Percentiles rank a stretch among this genome's conserved stretches.
Evolutionary conservation across 2,113 vertebrate genomes (phyloP).

Genomic region (Amazona vittata): DNA sequence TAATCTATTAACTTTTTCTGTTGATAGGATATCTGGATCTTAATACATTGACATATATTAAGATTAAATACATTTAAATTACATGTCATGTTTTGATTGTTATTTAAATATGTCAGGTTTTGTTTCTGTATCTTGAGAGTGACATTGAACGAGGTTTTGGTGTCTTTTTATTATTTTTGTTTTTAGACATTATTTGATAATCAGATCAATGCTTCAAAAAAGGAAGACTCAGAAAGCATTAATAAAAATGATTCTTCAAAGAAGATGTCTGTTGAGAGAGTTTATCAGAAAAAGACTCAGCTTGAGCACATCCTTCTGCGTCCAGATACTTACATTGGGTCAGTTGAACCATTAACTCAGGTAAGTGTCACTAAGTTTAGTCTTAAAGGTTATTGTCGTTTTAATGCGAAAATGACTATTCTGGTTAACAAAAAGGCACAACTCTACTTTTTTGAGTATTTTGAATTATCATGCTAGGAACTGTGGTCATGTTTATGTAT

Average conservation of each 20-base stretch:
- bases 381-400: background rate
- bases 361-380: slow-evolving; percentile 67
- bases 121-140: background rate
- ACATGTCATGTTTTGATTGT: background rate
- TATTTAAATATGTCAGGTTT: background rate
- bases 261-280: slow-evolving; percentile 95
- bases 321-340: slow-evolving; percentile 96
- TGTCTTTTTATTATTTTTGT: background rate
- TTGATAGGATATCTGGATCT: background rate
- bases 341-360: slow-evolving; percentile 93
- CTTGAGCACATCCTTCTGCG: slow-evolving; percentile 98
- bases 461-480: background rate
- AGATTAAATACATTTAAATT: background rate
- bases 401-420: background rate
- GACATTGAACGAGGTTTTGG: background rate
- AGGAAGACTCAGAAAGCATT: slow-evolving; percentile 87
- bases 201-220: slow-evolving; percentile 83
- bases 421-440: background rate
- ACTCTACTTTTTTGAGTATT: background rate
- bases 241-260: slow-evolving; percentile 88
- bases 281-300: slow-evolving; percentile 99
- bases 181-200: slow-evolving; percentile 88
- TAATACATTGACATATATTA: background rate
- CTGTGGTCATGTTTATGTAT: background rate
- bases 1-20: background rate